Percentiles rank a stretch among this genome's conserved stretches.
These are phyloP conservation scores for Acrocephalus scirpaceus DNA, from an alignment of 2,797 vertebrate species.

Conservation along the genomic window DNA sequence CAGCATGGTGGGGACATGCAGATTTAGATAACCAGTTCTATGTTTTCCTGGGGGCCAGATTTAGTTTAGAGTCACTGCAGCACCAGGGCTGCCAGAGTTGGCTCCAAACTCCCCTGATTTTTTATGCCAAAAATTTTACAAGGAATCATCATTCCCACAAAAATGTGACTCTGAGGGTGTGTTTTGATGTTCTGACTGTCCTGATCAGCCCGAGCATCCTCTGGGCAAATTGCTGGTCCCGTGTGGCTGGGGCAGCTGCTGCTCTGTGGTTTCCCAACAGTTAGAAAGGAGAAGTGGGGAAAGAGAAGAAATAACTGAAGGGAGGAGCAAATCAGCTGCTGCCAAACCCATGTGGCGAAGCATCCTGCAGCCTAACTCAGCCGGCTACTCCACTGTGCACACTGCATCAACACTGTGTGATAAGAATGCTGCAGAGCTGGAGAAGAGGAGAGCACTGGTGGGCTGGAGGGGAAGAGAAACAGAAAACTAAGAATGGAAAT, in stretches of 20 bases:
- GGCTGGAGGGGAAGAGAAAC: not conserved
- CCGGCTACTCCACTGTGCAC: rapidly evolving
- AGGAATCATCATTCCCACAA: not conserved
- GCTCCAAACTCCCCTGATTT: not conserved
- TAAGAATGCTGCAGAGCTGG: not conserved
- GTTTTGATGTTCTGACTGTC: not conserved
- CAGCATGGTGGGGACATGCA: not conserved
- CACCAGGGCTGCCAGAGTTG: not conserved
- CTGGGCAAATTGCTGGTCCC: not conserved
- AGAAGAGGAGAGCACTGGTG: not conserved
- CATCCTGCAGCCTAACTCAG: not conserved
- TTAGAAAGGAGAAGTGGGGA: not conserved
- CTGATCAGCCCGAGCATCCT: not conserved
- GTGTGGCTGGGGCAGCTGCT: not conserved
- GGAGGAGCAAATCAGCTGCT: not conserved
- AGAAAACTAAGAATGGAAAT: not conserved
- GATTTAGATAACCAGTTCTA: rapidly evolving
- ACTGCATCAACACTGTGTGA: rapidly evolving
- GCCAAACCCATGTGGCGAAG: not conserved
- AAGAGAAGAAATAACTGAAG: not conserved
- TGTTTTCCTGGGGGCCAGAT: not conserved
- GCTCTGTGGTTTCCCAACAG: not conserved
- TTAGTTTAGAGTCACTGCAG: not conserved
- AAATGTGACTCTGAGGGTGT: not conserved
- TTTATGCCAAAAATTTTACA: not conserved